Base-by-base conservation (phyloP, 2,797 vertebrate species). In the Siniperca undulata region DNA sequence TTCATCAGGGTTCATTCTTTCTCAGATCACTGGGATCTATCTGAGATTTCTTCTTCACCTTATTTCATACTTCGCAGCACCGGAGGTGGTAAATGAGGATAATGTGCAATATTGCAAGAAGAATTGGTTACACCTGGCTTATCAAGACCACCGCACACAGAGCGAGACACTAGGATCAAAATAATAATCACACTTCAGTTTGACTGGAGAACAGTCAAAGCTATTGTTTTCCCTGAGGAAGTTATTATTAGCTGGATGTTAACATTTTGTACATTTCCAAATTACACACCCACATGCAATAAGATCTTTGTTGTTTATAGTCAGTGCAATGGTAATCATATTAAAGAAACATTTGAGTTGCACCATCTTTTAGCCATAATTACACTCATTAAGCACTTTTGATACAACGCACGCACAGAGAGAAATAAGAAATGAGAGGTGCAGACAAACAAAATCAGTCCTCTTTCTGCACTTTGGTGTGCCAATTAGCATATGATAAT, bases 401-500 rank as follows among this genome's bases (percentile, higher is more conserved):
- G 77, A 91, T 87, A 84, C 87, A 85, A 85, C 24, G 40, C 70
- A 85, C 62, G 53, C 81, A 83, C 82, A 68, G 70, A 78, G 55
- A 81, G 73, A 83, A 78, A 81, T 58, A 79, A 69, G 67, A 88
- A 82, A 88, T 10, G 65, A 88, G 83, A 91, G 70, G 80, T 76
- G 30, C 74, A 86, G 82, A 84, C 74, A 81, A 93, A 94, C 90
- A 89, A 83, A 90, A 92, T 85, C 79, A 84, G 80, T 82, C 81
- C 74, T 85, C 80, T 83, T 70, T 80, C 82, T 88, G 82, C 85
- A 87, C 88, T 92, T 93, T 84, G 68, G 79, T 88, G 90, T 86
- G 85, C 85, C 74, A 91, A 95, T 95, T 95, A 95, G 89, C 93
- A 93, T 92, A 94, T 94, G 91, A 93, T 95, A 95, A 96, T 96